phyloP scores from a whole-genome alignment of 2,797 vertebrate species.

The Rhinogobio ventralis region DNA sequence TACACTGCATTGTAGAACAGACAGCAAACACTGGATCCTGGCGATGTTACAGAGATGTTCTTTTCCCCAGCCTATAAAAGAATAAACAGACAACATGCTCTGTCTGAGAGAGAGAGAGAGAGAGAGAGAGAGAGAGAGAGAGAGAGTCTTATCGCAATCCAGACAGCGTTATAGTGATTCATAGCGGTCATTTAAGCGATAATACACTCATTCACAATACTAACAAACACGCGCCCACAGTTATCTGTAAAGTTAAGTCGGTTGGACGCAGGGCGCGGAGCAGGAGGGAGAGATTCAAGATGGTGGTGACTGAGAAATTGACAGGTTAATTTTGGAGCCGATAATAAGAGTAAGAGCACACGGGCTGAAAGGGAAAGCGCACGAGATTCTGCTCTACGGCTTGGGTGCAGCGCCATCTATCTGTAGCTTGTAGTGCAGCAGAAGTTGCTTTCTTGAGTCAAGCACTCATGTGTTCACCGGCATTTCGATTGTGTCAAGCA shows the following conservation, averaged over 20 bases:
- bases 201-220: constrained; percentile 98
- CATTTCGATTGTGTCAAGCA: background rate
- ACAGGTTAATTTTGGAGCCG: constrained; percentile 99
- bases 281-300: constrained; percentile 91
- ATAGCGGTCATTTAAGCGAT: constrained; percentile 99
- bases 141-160: constrained; percentile 90
- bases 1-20: constrained; percentile 23
- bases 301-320: constrained; percentile 99
- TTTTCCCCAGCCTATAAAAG: constrained; percentile 70
- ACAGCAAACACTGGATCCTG: constrained; percentile 48
- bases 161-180: constrained; percentile 96
- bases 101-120: constrained; percentile 64
- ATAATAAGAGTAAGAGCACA: constrained; percentile 96
- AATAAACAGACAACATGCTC: constrained; percentile 74
- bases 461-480: constrained; percentile 40
- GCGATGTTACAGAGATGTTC: constrained; percentile 66
- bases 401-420: constrained; percentile 99
- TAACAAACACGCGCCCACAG: constrained; percentile 93
- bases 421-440: constrained; percentile 86
- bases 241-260: constrained; percentile 93
- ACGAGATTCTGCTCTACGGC: constrained; percentile 80
- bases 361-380: constrained; percentile 77
- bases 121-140: constrained; percentile 37
- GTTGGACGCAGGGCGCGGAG: constrained; percentile 84
- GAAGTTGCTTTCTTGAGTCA: constrained; percentile 45